Percentiles rank a stretch among this genome's conserved stretches.
phyloP scores from a whole-genome alignment of 2,888 invertebrate species.

The Zeuzera pyrina region DNA sequence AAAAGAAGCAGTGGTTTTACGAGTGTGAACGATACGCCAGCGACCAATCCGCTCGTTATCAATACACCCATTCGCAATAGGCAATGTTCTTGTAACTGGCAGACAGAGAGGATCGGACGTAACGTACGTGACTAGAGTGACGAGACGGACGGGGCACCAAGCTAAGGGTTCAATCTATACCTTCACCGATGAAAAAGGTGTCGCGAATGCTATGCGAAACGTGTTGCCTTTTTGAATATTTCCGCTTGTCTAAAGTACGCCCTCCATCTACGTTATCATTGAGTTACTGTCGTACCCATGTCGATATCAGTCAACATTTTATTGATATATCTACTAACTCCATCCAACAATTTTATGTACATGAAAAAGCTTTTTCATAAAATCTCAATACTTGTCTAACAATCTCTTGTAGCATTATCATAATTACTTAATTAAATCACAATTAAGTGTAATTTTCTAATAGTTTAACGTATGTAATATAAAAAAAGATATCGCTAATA shows the following conservation, averaged over 20 bases:
- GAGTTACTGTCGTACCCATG: conserved; percentile 30
- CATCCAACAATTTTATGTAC: background rate
- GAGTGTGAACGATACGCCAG: conserved; percentile 30
- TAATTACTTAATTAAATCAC: too few species aligned
- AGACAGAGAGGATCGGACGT: conserved; percentile 43
- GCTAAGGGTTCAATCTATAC: conserved; percentile 15
- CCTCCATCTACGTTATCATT: conserved; percentile 34
- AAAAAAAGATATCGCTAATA: too few species aligned
- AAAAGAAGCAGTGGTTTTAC: conserved; percentile 40
- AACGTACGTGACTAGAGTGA: conserved; percentile 47
- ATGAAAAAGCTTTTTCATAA: too few species aligned
- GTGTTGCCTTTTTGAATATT: conserved; percentile 42
- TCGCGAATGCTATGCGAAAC: conserved; percentile 10
- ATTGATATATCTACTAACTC: background rate
- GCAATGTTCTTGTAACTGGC: conserved; percentile 20
- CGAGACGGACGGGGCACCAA: conserved; percentile 15
- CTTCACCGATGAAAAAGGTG: background rate
- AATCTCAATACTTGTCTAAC: too few species aligned
- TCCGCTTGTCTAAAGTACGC: conserved; percentile 41
- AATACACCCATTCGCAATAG: conserved; percentile 22
- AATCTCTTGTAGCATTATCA: too few species aligned
- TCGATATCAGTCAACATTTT: conserved; percentile 17
- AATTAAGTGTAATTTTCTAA: too few species aligned
- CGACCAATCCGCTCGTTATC: conserved; percentile 36
- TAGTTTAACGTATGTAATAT: too few species aligned